Evolutionary conservation across 92 coral and sea anemone genomes (phyloP), one percentile per base, ranked within the genome.

Genomic region (Meandrina meandrites): DNA sequence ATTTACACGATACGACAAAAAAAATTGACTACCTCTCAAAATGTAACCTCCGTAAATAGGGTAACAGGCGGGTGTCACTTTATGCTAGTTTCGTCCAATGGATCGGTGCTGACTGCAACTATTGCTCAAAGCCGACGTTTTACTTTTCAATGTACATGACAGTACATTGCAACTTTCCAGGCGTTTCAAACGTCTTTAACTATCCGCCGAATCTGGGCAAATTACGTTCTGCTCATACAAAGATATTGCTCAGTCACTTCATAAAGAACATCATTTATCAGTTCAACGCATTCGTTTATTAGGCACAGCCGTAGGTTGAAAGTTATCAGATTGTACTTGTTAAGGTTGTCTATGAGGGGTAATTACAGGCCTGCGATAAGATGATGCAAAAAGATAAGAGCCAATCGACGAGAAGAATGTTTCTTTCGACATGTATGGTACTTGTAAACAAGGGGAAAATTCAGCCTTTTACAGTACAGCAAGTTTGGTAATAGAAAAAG

Each of bases 381-480:
- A 45, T 81, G 58, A 50, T 81, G 84, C 31, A 37, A 40, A 51
- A 67, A 66, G 84, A 81, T 81, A 81, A 67, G n/a, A 30, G 34
- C 14, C 62, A 66, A 27, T 79, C 11, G 5, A 30, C 31, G 15
- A 8, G 69, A 11, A 62, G 31, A 62, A 62, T 62, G 27, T 62
- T 62, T 62, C 14, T 62, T 62, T 30, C 30, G 31, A 62, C 5
- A 62, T 62, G 71, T 8, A 30, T 17, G 35, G 71, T 28, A 66
- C 32, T 60, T 60, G 68, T 60, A 12, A 24, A 9, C 2, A 3
- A 60, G 11, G 2, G 67, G n/a, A 10, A 66, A 27, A 4, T 9
- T 48, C 53, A 11, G 16, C 53, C 11, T 48, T 48, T 48, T 48
- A 12, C 53, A 12, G 14, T 48, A 12, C 53, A 48, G 14, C 1